Base-by-base conservation (phyloP, 23 tunicate genomes). In the Styela clava region DNA sequence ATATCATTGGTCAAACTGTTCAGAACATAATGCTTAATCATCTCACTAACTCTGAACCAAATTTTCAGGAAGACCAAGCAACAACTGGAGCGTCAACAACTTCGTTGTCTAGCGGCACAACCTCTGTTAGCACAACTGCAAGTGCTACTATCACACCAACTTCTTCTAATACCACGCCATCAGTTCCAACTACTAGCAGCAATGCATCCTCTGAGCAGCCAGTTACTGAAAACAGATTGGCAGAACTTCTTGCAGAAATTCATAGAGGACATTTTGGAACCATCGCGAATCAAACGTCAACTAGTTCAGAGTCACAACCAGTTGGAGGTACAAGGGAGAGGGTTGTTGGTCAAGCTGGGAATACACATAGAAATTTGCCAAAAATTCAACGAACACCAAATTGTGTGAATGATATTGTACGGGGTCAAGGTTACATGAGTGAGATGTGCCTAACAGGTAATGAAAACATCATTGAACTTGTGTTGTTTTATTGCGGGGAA, bases 1-100 rank as follows among this genome's bases (percentile, higher is more conserved):
- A 69, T 79, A 88, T 88, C 1, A 44, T 88, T 2, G 87, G 84
- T 26, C 86, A 88, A 25, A 69, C 80, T 12, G 93, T 88, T 35
- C 56, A 62, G 37, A 63, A 83, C 30, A 84, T 81, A 2, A 62
- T 88, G 73, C 71, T 34, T 31, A 83, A 83, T 31, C 84, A 83
- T 44, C 67, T 88, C 2, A 12, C 9, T 44, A 44, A 44, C 12
- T 5, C 56, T 44, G 56, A 44, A 5, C 7, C 56, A 5, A 44
- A 12, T 44, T 22, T 21, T 23, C 71, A 44, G 12, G 56, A 44
- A 44, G 12, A 44, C 12, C 12, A 7, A 12, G 56, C 56, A 44
- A 12, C 7, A 5, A 5, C 56, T 44, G 31, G 22, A 67, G 30
- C 71, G 0, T 16, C 71, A 29, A 18, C 71, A 29, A 67, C 71